These are phyloP conservation scores for Pachyseris speciosa DNA, from an alignment of 64 coral and sea anemone genomes.

Conservation along the genomic window DNA sequence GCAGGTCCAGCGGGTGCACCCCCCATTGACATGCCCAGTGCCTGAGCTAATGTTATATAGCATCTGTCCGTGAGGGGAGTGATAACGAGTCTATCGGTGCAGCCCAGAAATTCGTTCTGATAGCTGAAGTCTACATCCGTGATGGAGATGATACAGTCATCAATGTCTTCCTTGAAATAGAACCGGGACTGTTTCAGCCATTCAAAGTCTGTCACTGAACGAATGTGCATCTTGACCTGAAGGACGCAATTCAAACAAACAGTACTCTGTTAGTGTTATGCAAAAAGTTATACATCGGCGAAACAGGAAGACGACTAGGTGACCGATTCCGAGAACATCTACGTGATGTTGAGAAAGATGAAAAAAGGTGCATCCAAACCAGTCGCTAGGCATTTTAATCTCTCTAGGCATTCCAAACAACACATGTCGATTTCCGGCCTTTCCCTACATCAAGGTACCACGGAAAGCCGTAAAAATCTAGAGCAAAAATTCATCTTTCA, in stretches of 20 bases:
- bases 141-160: slow-evolving; percentile 92
- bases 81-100: slow-evolving; percentile 91
- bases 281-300: too few species aligned
- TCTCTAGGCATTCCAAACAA: too few species aligned
- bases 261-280: too few species aligned
- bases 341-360: too few species aligned
- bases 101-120: slow-evolving; percentile 93
- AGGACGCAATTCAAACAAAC: not conserved
- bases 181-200: slow-evolving; percentile 98
- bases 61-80: slow-evolving; percentile 94
- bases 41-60: slow-evolving; percentile 94
- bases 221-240: slow-evolving; percentile 92
- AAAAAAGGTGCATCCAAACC: too few species aligned
- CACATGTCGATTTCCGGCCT: too few species aligned
- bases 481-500: too few species aligned
- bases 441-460: too few species aligned
- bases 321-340: too few species aligned
- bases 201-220: slow-evolving; percentile 88
- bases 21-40: slow-evolving; percentile 96
- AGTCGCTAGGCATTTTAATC: too few species aligned
- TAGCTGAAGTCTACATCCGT: slow-evolving; percentile 97
- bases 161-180: slow-evolving; percentile 95
- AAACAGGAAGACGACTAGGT: too few species aligned
- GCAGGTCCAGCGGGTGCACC: slow-evolving; percentile 94
- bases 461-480: too few species aligned